These are phyloP conservation scores for Oconnorella tubifera DNA, from an alignment of 2,888 invertebrate genomes.

Conservation along the genomic window DNA sequence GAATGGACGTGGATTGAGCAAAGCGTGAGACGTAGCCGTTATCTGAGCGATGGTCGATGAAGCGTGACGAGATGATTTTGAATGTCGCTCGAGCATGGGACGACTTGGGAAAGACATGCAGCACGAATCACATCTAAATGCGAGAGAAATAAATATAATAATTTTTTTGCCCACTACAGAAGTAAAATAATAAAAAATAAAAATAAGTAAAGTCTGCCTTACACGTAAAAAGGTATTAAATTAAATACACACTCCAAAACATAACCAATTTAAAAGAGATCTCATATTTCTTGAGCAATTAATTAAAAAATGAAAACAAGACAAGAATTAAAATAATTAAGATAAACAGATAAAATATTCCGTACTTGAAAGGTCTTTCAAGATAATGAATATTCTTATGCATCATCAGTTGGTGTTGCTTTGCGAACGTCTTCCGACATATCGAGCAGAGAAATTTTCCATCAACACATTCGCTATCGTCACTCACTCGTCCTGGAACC, in stretches of 20 bases:
- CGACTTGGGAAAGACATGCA: constrained; percentile 83
- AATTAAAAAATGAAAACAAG: too few relatives aligned
- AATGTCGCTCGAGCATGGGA: constrained; percentile 89
- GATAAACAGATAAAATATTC: too few relatives aligned
- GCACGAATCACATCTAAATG: constrained; percentile 63
- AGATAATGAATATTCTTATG: constrained; percentile 95
- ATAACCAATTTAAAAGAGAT: too few relatives aligned
- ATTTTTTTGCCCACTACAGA: too few relatives aligned
- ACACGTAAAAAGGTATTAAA: too few relatives aligned
- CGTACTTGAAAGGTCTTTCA: constrained; percentile 85
- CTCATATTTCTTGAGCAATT: too few relatives aligned
- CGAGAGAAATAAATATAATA: too few relatives aligned
- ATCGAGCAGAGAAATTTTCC: constrained; percentile 70
- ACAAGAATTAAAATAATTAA: too few relatives aligned
- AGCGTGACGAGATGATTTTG: constrained; percentile 78
- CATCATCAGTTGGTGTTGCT: constrained; percentile 80
- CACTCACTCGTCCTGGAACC: constrained; percentile 12
- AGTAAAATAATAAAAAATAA: too few relatives aligned
- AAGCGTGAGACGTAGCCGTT: background rate
- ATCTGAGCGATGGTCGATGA: constrained; percentile 55
- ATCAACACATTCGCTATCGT: constrained; percentile 31
- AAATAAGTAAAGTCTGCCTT: too few relatives aligned
- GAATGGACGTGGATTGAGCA: constrained; percentile 82
- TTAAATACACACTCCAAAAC: too few relatives aligned
- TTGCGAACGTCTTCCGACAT: constrained; percentile 86